A percentile compares a stretch with the other conserved stretches of the same genome.
These are phyloP conservation scores for Stenolophus ochropezus DNA, from an alignment of 2,888 invertebrate genomes.

Conservation along the genomic window DNA sequence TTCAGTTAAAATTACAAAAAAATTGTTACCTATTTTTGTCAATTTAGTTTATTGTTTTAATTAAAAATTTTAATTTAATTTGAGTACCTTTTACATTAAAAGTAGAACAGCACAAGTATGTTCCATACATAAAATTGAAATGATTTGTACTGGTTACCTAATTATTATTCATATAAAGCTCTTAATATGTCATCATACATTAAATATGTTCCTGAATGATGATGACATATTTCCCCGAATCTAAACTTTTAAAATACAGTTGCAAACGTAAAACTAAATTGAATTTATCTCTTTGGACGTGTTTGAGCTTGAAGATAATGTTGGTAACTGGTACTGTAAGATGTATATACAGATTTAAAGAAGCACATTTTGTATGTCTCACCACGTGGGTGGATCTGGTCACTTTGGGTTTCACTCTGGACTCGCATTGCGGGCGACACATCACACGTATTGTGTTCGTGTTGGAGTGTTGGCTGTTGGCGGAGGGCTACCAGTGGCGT, in stretches of 20 bases:
- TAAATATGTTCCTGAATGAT: neutral
- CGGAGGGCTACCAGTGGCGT: slow-evolving; percentile 50
- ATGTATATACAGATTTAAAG: slow-evolving; percentile 41
- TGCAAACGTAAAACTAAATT: too few species aligned
- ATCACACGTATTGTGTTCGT: slow-evolving; percentile 52
- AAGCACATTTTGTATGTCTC: slow-evolving; percentile 54
- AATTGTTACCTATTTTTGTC: too few species aligned
- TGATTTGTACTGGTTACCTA: neutral
- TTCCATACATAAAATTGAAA: neutral
- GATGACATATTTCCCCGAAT: too few species aligned
- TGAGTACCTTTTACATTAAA: neutral
- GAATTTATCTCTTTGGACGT: too few species aligned
- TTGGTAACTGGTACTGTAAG: neutral
- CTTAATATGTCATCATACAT: neutral
- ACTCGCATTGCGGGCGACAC: slow-evolving; percentile 24
- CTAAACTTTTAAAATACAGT: too few species aligned
- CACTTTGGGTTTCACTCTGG: slow-evolving; percentile 50
- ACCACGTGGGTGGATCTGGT: slow-evolving; percentile 38
- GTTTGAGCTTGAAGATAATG: neutral
- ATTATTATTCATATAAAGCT: neutral
- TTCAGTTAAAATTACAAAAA: too few species aligned
- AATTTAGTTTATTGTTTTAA: too few species aligned
- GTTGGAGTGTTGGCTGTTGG: slow-evolving; percentile 55
- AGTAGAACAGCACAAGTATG: neutral
- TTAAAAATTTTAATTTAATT: too few species aligned